phyloP scores from a whole-genome alignment of 2,797 vertebrate species.

The Phyllotis vaccarum region DNA sequence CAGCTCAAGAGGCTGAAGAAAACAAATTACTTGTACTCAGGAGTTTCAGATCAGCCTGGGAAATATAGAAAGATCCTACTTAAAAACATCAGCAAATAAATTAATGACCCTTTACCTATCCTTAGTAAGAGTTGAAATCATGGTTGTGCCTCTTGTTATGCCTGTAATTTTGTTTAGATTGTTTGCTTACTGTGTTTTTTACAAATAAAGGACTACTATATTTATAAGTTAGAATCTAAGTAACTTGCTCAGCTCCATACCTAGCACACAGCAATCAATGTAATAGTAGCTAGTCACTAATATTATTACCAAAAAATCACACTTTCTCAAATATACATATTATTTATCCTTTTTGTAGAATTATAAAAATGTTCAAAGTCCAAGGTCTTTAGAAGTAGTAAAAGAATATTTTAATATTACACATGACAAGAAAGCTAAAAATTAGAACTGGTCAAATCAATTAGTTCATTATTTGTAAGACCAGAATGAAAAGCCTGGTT shows the following conservation, averaged over 20 bases:
- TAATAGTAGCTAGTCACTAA: constrained; percentile 22
- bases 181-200: constrained; percentile 11
- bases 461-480: background rate
- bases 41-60: background rate
- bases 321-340: constrained; percentile 24
- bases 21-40: background rate
- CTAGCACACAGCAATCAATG: background rate
- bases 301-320: constrained; percentile 1
- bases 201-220: background rate
- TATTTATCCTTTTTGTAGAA: constrained; percentile 14
- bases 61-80: background rate
- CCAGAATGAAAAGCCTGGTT: background rate
- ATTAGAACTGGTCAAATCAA: background rate
- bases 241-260: background rate
- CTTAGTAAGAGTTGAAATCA: constrained; percentile 3
- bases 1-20: background rate
- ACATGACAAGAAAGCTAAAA: background rate
- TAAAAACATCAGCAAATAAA: background rate
- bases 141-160: background rate
- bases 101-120: background rate
- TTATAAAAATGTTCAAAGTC: constrained; percentile 9
- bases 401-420: background rate
- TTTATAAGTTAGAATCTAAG: background rate
- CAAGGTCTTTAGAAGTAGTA: background rate
- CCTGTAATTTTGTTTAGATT: constrained; percentile 32